Conservation (phyloP, 2,888 invertebrate genomes). For the Aradus depressus region DNA sequence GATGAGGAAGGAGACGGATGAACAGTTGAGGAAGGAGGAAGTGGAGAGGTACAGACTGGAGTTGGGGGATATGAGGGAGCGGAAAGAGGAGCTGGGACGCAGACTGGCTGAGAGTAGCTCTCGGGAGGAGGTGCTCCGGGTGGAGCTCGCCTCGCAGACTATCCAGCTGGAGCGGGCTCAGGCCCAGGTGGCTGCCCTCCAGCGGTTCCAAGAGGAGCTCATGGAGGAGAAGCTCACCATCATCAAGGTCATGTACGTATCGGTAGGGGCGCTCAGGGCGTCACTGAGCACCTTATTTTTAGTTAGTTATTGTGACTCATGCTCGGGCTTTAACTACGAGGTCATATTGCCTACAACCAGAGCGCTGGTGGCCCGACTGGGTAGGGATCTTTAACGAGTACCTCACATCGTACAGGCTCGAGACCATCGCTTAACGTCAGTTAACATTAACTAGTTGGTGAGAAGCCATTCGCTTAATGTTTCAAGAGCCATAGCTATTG, state of each 20-base stretch:
- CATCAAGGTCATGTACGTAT: constrained; percentile 24
- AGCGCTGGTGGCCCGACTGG: too few relatives aligned
- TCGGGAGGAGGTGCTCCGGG: constrained; percentile 9
- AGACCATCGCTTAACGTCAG: too few relatives aligned
- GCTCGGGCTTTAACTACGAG: too few relatives aligned
- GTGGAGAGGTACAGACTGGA: constrained; percentile 10
- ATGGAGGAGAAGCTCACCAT: constrained; percentile 23
- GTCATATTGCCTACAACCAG: too few relatives aligned
- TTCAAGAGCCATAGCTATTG: too few relatives aligned
- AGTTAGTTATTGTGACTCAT: too few relatives aligned
- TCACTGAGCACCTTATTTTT: too few relatives aligned
- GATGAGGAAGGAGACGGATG: not conserved
- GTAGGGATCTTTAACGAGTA: too few relatives aligned
- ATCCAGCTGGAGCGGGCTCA: constrained; percentile 10
- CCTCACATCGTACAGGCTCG: too few relatives aligned
- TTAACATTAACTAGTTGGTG: too few relatives aligned
- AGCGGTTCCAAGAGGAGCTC: constrained; percentile 16
- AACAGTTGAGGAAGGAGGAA: not conserved
- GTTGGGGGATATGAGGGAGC: not conserved
- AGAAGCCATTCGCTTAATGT: too few relatives aligned
- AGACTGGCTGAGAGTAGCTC: constrained; percentile 2
- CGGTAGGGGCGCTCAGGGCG: too few relatives aligned
- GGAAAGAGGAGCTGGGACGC: not conserved
- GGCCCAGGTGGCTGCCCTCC: constrained; percentile 13
- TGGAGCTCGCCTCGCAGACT: constrained; percentile 11